A percentile compares a stretch with the other conserved stretches of the same genome.
These are phyloP conservation scores for Mesoligia furuncula DNA, from an alignment of 2,888 invertebrate species.

Conservation along the genomic window DNA sequence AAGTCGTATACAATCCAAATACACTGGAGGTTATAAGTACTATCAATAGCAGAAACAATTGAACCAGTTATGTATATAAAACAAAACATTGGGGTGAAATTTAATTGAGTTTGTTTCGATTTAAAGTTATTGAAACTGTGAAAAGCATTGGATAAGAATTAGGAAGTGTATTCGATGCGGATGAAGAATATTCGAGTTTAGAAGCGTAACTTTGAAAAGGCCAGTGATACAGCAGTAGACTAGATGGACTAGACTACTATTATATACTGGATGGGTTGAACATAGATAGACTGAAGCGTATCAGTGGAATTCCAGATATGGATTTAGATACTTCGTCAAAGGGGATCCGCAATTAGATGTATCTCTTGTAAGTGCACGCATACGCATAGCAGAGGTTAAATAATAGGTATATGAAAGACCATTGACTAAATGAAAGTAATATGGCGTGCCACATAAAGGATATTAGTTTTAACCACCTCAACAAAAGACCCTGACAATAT, in stretches of 20 bases:
- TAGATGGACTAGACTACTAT: no score
- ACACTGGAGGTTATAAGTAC: slow-evolving; percentile 8
- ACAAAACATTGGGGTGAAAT: slow-evolving; percentile 45
- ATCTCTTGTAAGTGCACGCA: not conserved
- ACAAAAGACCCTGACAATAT: no score
- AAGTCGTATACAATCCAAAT: slow-evolving; percentile 23
- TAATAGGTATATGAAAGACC: not conserved
- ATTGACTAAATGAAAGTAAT: not conserved
- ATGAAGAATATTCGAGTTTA: not conserved
- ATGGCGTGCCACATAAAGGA: not conserved
- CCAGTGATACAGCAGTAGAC: not conserved
- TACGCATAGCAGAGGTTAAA: not conserved
- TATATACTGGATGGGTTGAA: not conserved
- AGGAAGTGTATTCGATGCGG: not conserved
- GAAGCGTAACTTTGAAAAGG: not conserved
- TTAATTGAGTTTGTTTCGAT: slow-evolving; percentile 43
- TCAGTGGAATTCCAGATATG: slow-evolving; percentile 1
- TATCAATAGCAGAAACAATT: slow-evolving; percentile 35
- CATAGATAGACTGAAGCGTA: not conserved
- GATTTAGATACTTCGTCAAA: not conserved
- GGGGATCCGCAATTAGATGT: not conserved
- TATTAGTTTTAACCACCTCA: not conserved
- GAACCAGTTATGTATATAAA: slow-evolving; percentile 18
- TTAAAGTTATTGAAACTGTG: slow-evolving; percentile 26
- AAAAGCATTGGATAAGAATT: slow-evolving; percentile 9